Evolutionary conservation across 2,797 vertebrate species (phyloP), one percentile per base, ranked within the genome.

Genomic region (Artibeus jamaicensis): DNA sequence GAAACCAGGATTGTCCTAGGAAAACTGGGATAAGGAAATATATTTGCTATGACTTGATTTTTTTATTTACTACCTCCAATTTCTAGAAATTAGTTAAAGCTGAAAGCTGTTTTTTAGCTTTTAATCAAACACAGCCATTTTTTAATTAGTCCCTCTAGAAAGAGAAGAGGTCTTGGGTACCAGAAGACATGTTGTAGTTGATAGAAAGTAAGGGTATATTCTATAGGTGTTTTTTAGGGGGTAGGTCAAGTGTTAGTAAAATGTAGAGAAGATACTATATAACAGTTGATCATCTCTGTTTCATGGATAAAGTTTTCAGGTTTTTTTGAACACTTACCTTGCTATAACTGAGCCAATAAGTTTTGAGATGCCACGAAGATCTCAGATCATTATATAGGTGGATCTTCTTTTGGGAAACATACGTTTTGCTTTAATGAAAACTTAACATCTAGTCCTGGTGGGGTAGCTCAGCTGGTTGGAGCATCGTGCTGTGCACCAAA

Each of bases 291-390:
- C 26, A 32, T 84, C 18, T 22, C 46, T 74, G 32, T 39, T 81
- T 88, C 34, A 53, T 21, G 46, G 19, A 53, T 81, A 34, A 79
- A 53, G 29, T 77, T 77, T 74, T 89, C 37, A 4, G 53, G 86
- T 65, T 86, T 59, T 73, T 5, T n/a, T 88, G 21, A 68, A 77
- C 9, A 65, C 29, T 42, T 62, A 59, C 32, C 19, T 83, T 65
- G 9, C 55, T 82, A 18, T 79, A 77, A 82, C 10, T 67, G 46
- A 90, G 46, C 19, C 34, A 68, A 10, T 67, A 26, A 71, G 32
- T n/a, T 65, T 57, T 83, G 46, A 87, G n/a, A 71, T 96, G 39
- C 46, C 90, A 97, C 55, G 77, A 42, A 84, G 50, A 62, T 91
- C 44, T 79, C 42, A 65, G 29, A 29, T 50, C 21, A 84, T 96